A percentile compares a stretch with the other conserved stretches of the same genome.
Conservation (phyloP, 2,888 invertebrate species). For the Syrista parreyssii region DNA sequence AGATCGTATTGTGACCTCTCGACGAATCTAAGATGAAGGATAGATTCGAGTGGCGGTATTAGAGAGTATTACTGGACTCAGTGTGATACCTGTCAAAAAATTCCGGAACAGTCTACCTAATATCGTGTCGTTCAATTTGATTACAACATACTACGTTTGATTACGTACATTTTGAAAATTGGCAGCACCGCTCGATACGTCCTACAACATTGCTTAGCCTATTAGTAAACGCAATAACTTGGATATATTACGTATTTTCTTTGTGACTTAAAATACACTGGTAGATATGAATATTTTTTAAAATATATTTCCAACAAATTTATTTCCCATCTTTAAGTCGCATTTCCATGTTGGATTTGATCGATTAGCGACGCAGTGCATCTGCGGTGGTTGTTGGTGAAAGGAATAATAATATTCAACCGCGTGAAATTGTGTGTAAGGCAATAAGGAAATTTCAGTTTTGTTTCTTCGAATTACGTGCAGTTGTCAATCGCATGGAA, state of each 20-base stretch:
- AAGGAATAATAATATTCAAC: neutral
- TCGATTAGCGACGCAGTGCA: neutral
- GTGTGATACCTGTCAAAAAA: neutral
- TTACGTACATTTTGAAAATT: neutral
- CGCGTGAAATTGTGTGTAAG: neutral
- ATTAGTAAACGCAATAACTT: neutral
- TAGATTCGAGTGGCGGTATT: constrained; percentile 1
- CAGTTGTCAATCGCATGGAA: neutral
- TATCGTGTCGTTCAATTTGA: neutral
- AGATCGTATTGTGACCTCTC: constrained; percentile 12
- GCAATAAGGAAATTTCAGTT: neutral
- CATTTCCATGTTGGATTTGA: neutral
- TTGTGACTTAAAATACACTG: neutral
- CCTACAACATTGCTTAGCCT: neutral
- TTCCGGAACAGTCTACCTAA: neutral
- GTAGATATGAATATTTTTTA: neutral
- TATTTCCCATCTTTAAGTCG: neutral
- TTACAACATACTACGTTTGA: neutral
- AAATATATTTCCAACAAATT: neutral
- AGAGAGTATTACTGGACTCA: neutral
- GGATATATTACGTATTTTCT: neutral
- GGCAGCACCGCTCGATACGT: neutral
- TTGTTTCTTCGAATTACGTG: neutral
- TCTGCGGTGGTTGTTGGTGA: neutral
- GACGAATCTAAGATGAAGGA: constrained; percentile 13